Conservation (phyloP, 2,888 invertebrate species). For the Drosophila neutralis region DNA sequence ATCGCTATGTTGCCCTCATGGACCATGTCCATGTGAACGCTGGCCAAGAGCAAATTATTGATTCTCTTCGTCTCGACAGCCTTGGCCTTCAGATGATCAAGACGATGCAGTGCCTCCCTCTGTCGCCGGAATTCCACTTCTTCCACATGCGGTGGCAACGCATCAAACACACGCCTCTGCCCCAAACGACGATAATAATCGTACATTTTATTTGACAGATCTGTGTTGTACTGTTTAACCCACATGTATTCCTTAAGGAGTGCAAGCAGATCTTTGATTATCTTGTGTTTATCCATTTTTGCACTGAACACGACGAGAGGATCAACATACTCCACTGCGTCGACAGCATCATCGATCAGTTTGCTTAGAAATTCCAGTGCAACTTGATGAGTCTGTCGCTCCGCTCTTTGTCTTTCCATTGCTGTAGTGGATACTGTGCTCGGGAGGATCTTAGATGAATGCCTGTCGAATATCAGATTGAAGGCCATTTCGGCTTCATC, state of each 20-base stretch:
- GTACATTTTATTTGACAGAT: constrained; percentile 24
- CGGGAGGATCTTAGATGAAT: fast-evolving
- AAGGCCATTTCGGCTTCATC: constrained; percentile 6
- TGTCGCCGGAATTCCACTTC: constrained; percentile 16
- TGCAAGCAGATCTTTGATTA: constrained; percentile 3
- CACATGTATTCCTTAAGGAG: fast-evolving
- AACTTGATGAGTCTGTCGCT: constrained; percentile 12
- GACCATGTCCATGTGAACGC: constrained; percentile 24
- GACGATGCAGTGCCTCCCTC: not conserved
- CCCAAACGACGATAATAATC: constrained; percentile 48
- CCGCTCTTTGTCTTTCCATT: not conserved
- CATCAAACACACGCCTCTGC: constrained; percentile 13
- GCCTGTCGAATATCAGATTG: constrained; percentile 15
- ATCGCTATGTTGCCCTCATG: not conserved
- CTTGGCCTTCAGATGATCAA: constrained; percentile 31
- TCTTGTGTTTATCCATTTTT: constrained; percentile 38
- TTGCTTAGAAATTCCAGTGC: constrained; percentile 12
- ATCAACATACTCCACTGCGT: constrained; percentile 30
- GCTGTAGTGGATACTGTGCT: constrained; percentile 1
- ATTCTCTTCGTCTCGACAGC: constrained; percentile 13
- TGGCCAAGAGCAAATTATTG: not conserved
- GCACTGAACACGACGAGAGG: not conserved
- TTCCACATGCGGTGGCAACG: not conserved
- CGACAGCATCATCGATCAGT: constrained; percentile 30
- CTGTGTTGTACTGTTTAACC: constrained; percentile 14